Percentiles rank a stretch among this genome's conserved stretches.
Conservation (phyloP, 2,113 vertebrate species). For the Junco hyemalis region DNA sequence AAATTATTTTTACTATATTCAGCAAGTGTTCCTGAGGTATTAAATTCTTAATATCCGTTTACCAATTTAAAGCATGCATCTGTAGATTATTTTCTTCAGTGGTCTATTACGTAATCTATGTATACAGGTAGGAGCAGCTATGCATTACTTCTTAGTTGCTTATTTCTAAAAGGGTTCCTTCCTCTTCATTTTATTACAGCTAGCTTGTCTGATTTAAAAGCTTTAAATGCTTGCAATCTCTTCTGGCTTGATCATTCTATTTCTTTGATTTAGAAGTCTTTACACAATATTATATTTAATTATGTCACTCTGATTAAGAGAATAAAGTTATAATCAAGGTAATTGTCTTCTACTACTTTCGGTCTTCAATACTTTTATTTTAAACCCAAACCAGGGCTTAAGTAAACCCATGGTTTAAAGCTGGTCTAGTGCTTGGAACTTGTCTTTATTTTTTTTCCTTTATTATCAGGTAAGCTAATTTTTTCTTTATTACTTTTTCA, state of each 20-base stretch:
- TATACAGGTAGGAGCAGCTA: neutral
- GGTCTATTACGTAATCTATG: neutral
- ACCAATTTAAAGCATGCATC: neutral
- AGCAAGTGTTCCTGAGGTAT: neutral
- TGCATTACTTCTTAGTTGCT: neutral
- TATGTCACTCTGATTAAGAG: neutral
- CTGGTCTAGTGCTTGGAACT: neutral
- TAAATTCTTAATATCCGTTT: neutral
- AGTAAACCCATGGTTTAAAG: neutral
- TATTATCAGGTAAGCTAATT: neutral
- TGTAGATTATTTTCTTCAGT: neutral
- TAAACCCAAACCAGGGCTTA: neutral
- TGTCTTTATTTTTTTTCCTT: too few species aligned
- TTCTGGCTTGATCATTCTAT: neutral
- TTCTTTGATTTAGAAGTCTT: neutral
- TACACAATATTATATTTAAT: neutral
- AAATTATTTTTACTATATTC: neutral
- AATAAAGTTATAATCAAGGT: neutral
- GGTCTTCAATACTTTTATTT: neutral
- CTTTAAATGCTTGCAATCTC: neutral
- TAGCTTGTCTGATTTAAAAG: neutral
- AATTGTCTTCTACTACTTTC: neutral
- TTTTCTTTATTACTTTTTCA: neutral
- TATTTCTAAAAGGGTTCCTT: neutral
- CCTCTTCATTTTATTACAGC: neutral